These are phyloP conservation scores for Procambarus virginalis DNA, from an alignment of 1,140 invertebrate species.

Conservation along the genomic window DNA sequence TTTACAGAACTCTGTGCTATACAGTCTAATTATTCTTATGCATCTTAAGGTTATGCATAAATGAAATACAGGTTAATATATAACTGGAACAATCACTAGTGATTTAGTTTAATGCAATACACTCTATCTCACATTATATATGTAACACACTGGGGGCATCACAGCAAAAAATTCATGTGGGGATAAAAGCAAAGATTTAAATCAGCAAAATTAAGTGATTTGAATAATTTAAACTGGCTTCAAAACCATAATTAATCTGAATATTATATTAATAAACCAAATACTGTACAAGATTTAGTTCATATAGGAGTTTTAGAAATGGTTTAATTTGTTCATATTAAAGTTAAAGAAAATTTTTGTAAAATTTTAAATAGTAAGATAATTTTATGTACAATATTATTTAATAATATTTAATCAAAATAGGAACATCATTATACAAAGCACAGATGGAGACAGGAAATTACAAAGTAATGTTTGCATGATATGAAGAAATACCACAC, in stretches of 20 bases:
- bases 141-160: too few relatives aligned
- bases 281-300: neutral
- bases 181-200: too few relatives aligned
- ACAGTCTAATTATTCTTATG: too few relatives aligned
- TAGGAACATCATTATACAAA: neutral
- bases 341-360: neutral
- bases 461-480: neutral
- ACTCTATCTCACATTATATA: too few relatives aligned
- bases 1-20: too few relatives aligned
- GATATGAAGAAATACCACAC: neutral
- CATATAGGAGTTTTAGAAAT: neutral
- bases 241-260: conserved; percentile 31
- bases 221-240: too few relatives aligned
- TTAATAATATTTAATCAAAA: neutral
- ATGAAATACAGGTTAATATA: too few relatives aligned
- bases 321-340: neutral
- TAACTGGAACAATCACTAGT: too few relatives aligned
- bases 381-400: neutral
- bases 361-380: neutral
- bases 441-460: neutral
- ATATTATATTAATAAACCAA: conserved; percentile 4
- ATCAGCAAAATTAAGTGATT: too few relatives aligned
- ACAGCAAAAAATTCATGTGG: too few relatives aligned
- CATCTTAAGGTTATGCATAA: too few relatives aligned
- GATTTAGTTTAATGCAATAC: too few relatives aligned